Conservation (phyloP, 2,797 vertebrate species). For the Bryconaethiops microstoma region DNA sequence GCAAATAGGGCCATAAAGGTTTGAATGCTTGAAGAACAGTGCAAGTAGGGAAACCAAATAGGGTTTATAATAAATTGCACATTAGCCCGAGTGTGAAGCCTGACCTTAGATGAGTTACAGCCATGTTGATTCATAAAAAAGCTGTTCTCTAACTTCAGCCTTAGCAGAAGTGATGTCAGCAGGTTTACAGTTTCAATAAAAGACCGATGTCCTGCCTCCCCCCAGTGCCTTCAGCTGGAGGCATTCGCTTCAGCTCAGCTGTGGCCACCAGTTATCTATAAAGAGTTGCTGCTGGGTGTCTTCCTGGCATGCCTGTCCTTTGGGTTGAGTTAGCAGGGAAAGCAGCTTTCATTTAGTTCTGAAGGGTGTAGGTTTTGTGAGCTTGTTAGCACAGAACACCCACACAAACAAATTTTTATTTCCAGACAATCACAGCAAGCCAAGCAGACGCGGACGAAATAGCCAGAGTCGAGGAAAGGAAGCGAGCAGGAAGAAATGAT, state of each 20-base stretch:
- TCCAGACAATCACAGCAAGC: slow-evolving; percentile 27
- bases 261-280: slow-evolving; percentile 13
- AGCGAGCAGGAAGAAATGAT: background rate
- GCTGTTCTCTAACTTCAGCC: slow-evolving; percentile 43
- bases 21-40: slow-evolving; percentile 10
- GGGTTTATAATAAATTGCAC: slow-evolving; percentile 55
- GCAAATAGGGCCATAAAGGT: background rate
- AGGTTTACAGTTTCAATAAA: slow-evolving; percentile 53
- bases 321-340: background rate
- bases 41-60: slow-evolving; percentile 28
- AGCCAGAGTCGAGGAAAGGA: background rate
- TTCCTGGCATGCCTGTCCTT: background rate
- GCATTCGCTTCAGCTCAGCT: background rate
- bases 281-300: background rate
- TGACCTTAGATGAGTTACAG: slow-evolving; percentile 51
- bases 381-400: background rate
- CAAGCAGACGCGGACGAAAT: background rate
- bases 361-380: slow-evolving; percentile 9
- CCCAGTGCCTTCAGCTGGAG: background rate
- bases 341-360: background rate
- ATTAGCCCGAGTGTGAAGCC: slow-evolving; percentile 46
- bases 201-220: slow-evolving; percentile 15
- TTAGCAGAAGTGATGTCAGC: slow-evolving; percentile 53
- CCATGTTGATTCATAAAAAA: slow-evolving; percentile 52
- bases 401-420: slow-evolving; percentile 13